A percentile compares a stretch with the other conserved stretches of the same genome.
These are phyloP conservation scores for Prionace glauca DNA, from an alignment of 2,797 vertebrate species.

Conservation along the genomic window DNA sequence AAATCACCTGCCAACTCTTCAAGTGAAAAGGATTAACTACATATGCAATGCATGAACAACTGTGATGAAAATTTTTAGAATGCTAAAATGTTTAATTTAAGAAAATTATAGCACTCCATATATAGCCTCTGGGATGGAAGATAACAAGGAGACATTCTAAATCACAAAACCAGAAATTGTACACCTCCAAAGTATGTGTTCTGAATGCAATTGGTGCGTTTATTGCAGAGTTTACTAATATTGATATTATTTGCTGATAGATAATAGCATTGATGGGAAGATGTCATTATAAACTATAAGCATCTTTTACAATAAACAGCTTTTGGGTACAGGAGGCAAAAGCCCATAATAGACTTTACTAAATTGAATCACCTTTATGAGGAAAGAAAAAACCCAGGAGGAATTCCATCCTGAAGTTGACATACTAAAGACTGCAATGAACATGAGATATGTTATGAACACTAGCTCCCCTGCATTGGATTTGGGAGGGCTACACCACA, in stretches of 20 bases:
- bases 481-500: no score
- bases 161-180: not conserved
- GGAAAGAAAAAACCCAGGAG: not conserved
- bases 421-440: not conserved
- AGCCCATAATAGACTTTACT: not conserved
- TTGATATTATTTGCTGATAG: not conserved
- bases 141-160: not conserved
- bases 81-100: not conserved
- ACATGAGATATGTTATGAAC: not conserved
- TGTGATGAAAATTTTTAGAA: not conserved
- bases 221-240: not conserved
- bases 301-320: not conserved
- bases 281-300: not conserved
- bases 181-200: not conserved
- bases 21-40: not conserved
- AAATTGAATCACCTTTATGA: not conserved
- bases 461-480: not conserved
- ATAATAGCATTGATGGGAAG: not conserved
- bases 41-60: not conserved
- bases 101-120: not conserved
- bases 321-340: not conserved
- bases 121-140: not conserved
- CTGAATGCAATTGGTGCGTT: not conserved
- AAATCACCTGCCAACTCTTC: not conserved
- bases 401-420: not conserved